Conservation (phyloP, 2,113 vertebrate genomes). For the Cyanoderma ruficeps region DNA sequence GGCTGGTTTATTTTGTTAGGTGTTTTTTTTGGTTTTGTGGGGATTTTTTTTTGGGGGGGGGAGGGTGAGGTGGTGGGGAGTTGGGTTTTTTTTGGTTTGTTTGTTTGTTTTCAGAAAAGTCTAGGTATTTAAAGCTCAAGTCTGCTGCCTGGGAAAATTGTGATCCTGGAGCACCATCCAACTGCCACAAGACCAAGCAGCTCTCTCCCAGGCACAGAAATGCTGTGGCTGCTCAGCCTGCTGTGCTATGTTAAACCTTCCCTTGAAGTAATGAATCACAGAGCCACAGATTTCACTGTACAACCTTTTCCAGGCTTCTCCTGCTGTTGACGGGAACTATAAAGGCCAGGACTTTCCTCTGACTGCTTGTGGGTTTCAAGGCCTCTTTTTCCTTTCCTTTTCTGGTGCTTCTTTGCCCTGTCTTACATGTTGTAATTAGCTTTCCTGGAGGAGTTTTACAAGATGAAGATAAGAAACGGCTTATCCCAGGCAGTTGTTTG, state of each 20-base stretch:
- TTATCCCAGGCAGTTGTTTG: conserved; percentile 31
- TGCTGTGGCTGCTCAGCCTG: background rate
- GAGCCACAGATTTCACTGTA: background rate
- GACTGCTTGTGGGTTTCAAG: background rate
- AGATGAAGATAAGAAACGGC: conserved; percentile 31
- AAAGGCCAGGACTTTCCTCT: background rate
- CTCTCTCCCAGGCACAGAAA: background rate
- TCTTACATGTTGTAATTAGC: conserved; percentile 34
- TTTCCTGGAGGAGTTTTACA: conserved; percentile 46
- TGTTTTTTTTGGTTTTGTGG: background rate
- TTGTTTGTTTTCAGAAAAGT: background rate
- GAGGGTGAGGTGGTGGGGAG: too few relatives aligned
- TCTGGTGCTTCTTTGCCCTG: background rate
- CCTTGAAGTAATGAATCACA: conserved; percentile 15
- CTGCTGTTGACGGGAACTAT: background rate
- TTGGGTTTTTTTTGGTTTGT: background rate
- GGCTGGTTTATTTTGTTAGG: background rate
- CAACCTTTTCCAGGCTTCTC: conserved; percentile 21
- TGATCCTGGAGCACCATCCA: background rate
- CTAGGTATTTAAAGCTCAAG: background rate
- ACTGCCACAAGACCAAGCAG: rapidly evolving
- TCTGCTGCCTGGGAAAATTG: background rate
- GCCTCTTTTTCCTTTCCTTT: background rate
- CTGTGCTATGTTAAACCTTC: background rate
- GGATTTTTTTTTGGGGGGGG: too few relatives aligned